Base-by-base conservation (phyloP, 2,888 invertebrate genomes). In the Lycia hirtaria region DNA sequence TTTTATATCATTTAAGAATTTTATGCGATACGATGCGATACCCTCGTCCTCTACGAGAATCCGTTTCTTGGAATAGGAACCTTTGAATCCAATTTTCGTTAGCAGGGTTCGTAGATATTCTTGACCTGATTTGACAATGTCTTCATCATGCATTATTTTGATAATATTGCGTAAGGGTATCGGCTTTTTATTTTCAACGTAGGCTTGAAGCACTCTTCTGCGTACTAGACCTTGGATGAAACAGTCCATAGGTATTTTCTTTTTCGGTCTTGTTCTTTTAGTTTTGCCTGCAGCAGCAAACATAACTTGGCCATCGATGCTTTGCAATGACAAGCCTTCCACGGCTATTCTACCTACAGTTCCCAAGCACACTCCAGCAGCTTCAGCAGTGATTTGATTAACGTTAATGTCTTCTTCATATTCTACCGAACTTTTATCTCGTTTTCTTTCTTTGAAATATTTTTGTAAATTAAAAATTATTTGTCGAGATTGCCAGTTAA, bases 181-280 rank as follows among this genome's bases (percentile, higher is more conserved):
- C 9, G 17, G 35, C 15, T 3, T 35, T 17, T 35, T 10, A 10
- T 10, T 35, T 17, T 35, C 35, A 10, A 17, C 35, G 35, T 14
- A 15, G 12, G 51, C 51, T 33, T 51, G 24, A 0, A 51, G 41
- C 1, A 51, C 33, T 51, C 52, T 44, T 37, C 52, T 24, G 10
- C 52, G 35, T 5, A 52, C 44, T 3, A 44, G 37, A 20, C 52
- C 52, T 44, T 52, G 37, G 19, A 44, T 37, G 37, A 52, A 52
- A 37, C 52, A 52, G 30, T 52, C 44, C 52, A 44, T 44, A 2
- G 19, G 52, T 44, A 52, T 44, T 12, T 37, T 26, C 37, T 52
- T 44, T 22, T 37, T 35, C 4, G 2, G 33, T 17, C 15, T 17
- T 0, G 33, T 33, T 35, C 12, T 35, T 35, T 35, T 35, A 10